A percentile compares a stretch with the other conserved stretches of the same genome.
Conservation (phyloP, 2,888 invertebrate genomes). For the Nebria brevicollis region DNA sequence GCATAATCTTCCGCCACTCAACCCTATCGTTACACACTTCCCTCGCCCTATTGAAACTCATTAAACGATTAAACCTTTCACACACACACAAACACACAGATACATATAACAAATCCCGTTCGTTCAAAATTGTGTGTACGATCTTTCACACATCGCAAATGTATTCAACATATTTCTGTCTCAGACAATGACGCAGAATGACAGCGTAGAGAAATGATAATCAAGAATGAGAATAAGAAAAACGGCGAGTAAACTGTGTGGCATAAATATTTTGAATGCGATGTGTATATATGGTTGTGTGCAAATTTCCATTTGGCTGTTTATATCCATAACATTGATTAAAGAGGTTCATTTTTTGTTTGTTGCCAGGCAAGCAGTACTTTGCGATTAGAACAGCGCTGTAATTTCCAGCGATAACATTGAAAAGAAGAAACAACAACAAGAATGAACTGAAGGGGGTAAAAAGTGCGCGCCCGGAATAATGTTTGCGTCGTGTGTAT, state of each 20-base stretch:
- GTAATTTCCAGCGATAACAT: slow-evolving; percentile 46
- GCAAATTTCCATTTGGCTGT: slow-evolving; percentile 36
- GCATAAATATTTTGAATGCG: not conserved
- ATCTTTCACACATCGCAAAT: not conserved
- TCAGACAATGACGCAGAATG: too few species aligned
- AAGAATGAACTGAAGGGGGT: slow-evolving; percentile 26
- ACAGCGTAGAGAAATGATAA: too few species aligned
- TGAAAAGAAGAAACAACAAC: slow-evolving; percentile 47
- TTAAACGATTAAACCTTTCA: not conserved
- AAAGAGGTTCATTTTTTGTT: slow-evolving; percentile 45
- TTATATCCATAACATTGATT: slow-evolving; percentile 41
- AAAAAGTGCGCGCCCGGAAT: not conserved
- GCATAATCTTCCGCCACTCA: not conserved
- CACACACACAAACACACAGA: not conserved
- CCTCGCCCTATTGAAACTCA: not conserved
- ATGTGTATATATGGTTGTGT: not conserved
- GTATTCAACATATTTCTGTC: not conserved
- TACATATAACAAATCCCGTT: not conserved
- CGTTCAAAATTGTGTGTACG: not conserved
- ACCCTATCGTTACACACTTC: not conserved
- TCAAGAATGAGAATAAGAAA: not conserved
- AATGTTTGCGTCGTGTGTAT: not conserved
- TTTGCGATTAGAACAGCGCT: slow-evolving; percentile 37
- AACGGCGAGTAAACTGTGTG: not conserved
- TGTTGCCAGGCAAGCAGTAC: slow-evolving; percentile 16